These are phyloP conservation scores for Eulemur mongoz DNA, from an alignment of 2,797 vertebrate species.

Conservation along the genomic window DNA sequence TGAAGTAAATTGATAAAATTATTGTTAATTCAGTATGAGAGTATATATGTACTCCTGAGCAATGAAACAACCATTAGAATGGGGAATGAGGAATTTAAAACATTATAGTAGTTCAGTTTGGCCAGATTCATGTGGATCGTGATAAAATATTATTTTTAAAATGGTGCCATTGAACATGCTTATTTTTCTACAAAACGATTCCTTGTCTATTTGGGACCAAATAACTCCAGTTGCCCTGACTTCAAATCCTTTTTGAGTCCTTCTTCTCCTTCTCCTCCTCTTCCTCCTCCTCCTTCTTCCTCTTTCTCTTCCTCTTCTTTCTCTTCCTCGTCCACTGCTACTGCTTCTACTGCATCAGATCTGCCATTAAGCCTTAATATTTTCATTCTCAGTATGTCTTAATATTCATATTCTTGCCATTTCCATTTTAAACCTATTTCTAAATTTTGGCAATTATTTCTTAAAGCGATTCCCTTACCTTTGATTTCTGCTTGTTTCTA, in stretches of 20 bases:
- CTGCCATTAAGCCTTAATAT: background rate
- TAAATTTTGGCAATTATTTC: background rate
- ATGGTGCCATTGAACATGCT: background rate
- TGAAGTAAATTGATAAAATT: conserved; percentile 54
- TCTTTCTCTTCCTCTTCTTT: background rate
- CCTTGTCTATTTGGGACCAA: background rate
- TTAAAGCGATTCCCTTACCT: background rate
- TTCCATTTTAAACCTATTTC: background rate
- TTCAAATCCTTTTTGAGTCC: conserved; percentile 4
- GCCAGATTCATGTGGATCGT: background rate
- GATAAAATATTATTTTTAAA: conserved; percentile 12
- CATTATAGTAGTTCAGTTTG: conserved; percentile 17
- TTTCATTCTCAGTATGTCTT: background rate
- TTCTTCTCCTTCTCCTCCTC: background rate
- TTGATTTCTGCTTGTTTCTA: background rate
- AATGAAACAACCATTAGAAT: background rate
- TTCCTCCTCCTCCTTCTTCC: no score
- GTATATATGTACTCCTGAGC: background rate
- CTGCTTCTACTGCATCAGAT: background rate
- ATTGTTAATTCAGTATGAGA: conserved; percentile 19
- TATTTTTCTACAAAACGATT: conserved; percentile 15
- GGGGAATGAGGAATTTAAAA: conserved; percentile 9
- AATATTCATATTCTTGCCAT: background rate
- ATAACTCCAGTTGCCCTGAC: background rate
- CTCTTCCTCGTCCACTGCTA: background rate